Evolutionary conservation across 2,888 invertebrate genomes (phyloP).

Genomic region (Spicauda simplicius): DNA sequence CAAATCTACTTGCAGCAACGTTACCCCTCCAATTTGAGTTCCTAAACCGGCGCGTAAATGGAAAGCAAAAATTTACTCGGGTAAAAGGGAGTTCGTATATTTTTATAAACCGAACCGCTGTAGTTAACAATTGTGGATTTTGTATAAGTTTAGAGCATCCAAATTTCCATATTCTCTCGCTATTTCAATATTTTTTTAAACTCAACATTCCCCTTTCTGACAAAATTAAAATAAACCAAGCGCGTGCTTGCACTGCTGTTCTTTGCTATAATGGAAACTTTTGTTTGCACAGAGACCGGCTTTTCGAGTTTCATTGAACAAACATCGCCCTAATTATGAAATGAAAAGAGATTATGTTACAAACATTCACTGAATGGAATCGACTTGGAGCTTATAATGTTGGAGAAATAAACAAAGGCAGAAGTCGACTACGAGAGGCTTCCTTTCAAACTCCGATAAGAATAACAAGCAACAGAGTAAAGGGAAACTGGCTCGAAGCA

Average conservation of each 20-base stretch:
- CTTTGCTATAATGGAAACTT: constrained; percentile 23
- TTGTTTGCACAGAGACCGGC: constrained; percentile 19
- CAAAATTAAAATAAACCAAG: constrained; percentile 27
- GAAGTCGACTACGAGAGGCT: constrained; percentile 19
- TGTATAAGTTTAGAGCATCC: constrained; percentile 5
- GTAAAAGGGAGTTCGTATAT: constrained; percentile 1
- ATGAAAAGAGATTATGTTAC: constrained; percentile 30
- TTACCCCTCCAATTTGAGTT: neutral
- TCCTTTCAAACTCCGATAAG: constrained; percentile 30
- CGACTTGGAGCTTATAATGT: constrained; percentile 29
- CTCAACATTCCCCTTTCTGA: constrained; percentile 16
- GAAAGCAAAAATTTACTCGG: neutral
- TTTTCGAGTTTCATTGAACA: constrained; percentile 26
- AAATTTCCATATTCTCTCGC: constrained; percentile 1
- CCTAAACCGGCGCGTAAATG: neutral
- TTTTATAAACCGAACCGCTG: constrained; percentile 4
- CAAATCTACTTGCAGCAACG: constrained; percentile 10
- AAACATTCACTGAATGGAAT: constrained; percentile 26
- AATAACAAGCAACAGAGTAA: constrained; percentile 27
- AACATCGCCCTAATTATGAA: constrained; percentile 33
- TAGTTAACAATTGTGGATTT: constrained; percentile 21
- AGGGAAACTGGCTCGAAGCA: constrained; percentile 6
- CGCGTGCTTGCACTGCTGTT: constrained; percentile 9
- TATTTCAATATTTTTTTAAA: constrained; percentile 14
- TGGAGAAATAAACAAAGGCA: constrained; percentile 31